Conservation (phyloP, 2,113 vertebrate species). For the Nyctibius bracteatus region DNA sequence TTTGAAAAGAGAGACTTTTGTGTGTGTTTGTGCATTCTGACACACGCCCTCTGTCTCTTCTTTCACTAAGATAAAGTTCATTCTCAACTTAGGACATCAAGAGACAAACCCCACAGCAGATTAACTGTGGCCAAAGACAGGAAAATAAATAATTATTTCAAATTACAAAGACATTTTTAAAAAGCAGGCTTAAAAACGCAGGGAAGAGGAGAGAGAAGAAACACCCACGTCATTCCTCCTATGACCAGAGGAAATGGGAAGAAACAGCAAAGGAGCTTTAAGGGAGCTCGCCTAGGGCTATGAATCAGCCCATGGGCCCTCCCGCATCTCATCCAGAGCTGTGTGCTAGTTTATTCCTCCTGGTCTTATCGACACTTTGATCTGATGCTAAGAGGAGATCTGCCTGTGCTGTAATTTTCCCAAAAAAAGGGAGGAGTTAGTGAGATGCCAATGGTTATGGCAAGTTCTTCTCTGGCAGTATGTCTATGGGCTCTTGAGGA, state of each 20-base stretch:
- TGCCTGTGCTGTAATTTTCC: background rate
- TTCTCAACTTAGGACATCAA: background rate
- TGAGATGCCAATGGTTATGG: background rate
- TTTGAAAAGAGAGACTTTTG: background rate
- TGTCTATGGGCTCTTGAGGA: background rate
- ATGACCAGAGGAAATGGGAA: background rate
- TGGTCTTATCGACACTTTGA: background rate
- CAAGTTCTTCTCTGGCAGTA: background rate
- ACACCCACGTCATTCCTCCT: background rate
- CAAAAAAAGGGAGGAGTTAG: background rate
- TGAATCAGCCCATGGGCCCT: background rate
- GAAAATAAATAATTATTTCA: background rate
- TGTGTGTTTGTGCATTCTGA: background rate
- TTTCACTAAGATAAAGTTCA: background rate
- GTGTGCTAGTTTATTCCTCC: background rate
- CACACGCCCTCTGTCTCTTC: background rate
- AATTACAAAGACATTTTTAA: background rate
- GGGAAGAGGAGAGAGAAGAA: background rate
- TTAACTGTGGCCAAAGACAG: background rate
- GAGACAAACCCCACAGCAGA: background rate
- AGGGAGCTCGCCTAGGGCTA: background rate
- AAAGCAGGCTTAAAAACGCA: background rate
- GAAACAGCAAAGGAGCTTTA: background rate
- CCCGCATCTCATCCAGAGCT: background rate
- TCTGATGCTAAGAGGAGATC: background rate